phyloP scores from a whole-genome alignment of 2,888 invertebrate genomes.

The Arge pagana region DNA sequence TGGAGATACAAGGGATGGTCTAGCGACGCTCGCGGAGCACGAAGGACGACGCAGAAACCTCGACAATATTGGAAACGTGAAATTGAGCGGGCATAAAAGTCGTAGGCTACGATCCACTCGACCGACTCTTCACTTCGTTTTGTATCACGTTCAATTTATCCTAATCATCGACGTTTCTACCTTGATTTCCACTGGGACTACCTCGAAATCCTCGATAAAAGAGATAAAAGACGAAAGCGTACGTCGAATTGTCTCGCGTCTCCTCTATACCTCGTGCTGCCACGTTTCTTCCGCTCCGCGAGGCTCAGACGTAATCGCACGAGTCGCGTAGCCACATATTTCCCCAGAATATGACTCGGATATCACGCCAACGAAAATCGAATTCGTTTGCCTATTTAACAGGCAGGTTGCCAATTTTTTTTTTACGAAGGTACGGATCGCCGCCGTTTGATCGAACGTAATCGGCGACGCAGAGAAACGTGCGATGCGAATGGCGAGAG shows the following conservation, averaged over 20 bases:
- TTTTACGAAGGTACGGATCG: too few relatives aligned
- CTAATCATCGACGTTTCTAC: conserved; percentile 42
- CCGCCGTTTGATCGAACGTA: too few relatives aligned
- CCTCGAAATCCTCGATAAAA: conserved; percentile 22
- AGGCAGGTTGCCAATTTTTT: too few relatives aligned
- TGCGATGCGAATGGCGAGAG: too few relatives aligned
- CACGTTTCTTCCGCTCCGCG: too few relatives aligned
- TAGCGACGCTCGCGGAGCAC: background rate
- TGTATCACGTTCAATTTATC: conserved; percentile 44
- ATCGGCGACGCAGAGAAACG: too few relatives aligned
- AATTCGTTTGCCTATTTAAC: too few relatives aligned
- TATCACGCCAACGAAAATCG: too few relatives aligned
- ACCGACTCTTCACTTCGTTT: conserved; percentile 26
- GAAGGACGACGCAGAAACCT: background rate
- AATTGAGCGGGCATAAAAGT: conserved; percentile 45
- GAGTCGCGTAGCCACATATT: too few relatives aligned
- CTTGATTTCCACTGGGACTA: conserved; percentile 46
- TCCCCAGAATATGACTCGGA: too few relatives aligned
- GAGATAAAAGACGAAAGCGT: conserved; percentile 16
- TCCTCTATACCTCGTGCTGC: background rate
- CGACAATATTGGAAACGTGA: conserved; percentile 44
- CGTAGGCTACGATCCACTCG: conserved; percentile 21
- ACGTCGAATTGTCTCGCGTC: conserved; percentile 11
- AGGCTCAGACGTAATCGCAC: too few relatives aligned
- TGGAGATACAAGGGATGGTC: background rate